Evolutionary conservation across 2,797 vertebrate genomes (phyloP), one percentile per base, ranked within the genome.

Genomic region (Staurois parvus): DNA sequence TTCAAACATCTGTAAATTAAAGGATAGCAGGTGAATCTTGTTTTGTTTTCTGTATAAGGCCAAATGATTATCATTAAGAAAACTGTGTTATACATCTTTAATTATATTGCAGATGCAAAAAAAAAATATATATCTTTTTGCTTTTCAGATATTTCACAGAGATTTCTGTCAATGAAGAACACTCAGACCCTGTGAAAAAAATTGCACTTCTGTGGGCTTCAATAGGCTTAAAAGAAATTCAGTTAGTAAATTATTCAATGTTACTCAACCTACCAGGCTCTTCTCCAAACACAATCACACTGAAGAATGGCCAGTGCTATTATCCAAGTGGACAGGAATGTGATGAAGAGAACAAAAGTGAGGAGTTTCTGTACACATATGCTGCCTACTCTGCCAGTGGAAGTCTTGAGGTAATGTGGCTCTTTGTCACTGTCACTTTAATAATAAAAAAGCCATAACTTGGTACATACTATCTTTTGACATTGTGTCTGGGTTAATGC

Each of bases 361-460:
- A 91, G 88, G 94, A 95, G 62, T 89, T 91, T 80, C 90, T 92
- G 40, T 94, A 93, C 90, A 94, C 96, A 0, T 98, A 97, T 0
- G 97, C 97, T 28, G 96, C 97, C 87, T 99, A 98, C 89, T 98
- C 98, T 88, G 96, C 96, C 85, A 94, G 92, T 85, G 98, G 98
- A 90, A 95, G 90, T 89, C 91, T 98, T 24, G 92, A 97, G 97
- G 98, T 99, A 95, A 92, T 86, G 84, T 59, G 79, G 32, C 81
- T 83, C 73, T 94, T 94, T 92, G 88, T 93, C 88, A 91, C 88
- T 93, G 92, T 93, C 88, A 89, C 89, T 93, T 93, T 86, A 45
- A 82, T 88, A 88, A 89, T 91, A 90, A 78, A 82, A n/a, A 9
- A 66, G 64, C n/a, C 77, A 67, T 78, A 78, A 67, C 26, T 83